These are phyloP conservation scores for Oryzias curvinotus DNA, from an alignment of 2,113 vertebrate species.

Conservation along the genomic window DNA sequence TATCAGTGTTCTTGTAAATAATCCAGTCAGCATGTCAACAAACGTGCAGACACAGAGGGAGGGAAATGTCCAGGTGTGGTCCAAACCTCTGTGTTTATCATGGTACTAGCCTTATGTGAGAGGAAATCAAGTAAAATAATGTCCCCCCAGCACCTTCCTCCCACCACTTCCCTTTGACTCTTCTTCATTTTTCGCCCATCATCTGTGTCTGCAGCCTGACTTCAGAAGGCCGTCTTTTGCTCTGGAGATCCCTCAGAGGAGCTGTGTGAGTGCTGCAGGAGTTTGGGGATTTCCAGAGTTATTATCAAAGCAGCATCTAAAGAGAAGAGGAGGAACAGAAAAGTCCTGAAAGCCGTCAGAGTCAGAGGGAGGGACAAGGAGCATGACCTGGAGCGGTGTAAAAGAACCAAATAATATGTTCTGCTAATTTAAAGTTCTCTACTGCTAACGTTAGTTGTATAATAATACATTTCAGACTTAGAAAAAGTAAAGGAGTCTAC, in stretches of 20 bases:
- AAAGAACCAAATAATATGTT: too few relatives aligned
- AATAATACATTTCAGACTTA: too few relatives aligned
- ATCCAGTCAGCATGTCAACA: too few relatives aligned
- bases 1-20: too few relatives aligned
- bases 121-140: too few relatives aligned
- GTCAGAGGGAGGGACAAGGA: background rate
- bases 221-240: slow-evolving; percentile 20
- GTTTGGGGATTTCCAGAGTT: slow-evolving; percentile 52
- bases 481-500: too few relatives aligned
- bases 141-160: background rate
- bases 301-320: slow-evolving; percentile 27
- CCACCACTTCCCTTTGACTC: slow-evolving; percentile 29
- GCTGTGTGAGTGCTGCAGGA: slow-evolving; percentile 40
- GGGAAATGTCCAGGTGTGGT: too few relatives aligned
- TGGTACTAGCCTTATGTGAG: too few relatives aligned
- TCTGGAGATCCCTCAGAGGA: slow-evolving; percentile 18
- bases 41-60: too few relatives aligned
- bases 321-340: background rate
- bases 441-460: too few relatives aligned
- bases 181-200: slow-evolving; percentile 24
- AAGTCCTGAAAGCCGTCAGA: slow-evolving; percentile 10
- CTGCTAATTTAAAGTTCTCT: too few relatives aligned
- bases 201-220: slow-evolving; percentile 26
- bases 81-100: too few relatives aligned
- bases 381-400: background rate